These are phyloP conservation scores for Proales similis DNA, from an alignment of 1,140 invertebrate genomes.

Conservation along the genomic window DNA sequence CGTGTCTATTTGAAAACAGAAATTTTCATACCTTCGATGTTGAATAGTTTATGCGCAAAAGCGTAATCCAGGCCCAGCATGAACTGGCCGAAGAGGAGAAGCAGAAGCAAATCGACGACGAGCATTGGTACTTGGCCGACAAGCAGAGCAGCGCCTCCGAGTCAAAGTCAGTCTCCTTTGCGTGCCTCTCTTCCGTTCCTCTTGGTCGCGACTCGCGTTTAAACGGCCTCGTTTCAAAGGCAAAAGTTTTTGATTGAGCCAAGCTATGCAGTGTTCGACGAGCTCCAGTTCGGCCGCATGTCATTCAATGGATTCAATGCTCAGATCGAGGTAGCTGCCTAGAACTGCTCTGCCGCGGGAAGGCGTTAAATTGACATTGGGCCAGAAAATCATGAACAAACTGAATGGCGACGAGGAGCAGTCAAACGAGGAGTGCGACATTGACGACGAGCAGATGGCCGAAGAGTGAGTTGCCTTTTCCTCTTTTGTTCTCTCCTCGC, in stretches of 20 bases:
- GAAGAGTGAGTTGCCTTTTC: constrained; percentile 18
- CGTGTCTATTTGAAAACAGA: neutral
- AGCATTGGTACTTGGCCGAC: constrained; percentile 34
- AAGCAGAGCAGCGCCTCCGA: no score
- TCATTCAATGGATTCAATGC: constrained; percentile 37
- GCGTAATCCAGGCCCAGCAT: constrained; percentile 14
- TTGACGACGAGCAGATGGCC: constrained; percentile 31
- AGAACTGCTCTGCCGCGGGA: neutral
- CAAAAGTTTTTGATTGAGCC: constrained; percentile 24
- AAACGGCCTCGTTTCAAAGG: neutral
- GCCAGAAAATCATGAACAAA: constrained; percentile 24
- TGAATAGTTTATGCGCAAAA: constrained; percentile 33
- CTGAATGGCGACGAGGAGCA: neutral
- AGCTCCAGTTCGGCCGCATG: constrained; percentile 15
- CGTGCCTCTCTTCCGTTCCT: no score
- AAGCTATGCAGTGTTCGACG: constrained; percentile 26
- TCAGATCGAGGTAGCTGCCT: constrained; percentile 12
- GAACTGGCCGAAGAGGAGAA: constrained; percentile 29
- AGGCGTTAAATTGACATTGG: neutral
- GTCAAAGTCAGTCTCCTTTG: no score
- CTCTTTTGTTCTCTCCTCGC: no score
- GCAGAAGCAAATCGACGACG: constrained; percentile 14
- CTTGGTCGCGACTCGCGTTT: no score
- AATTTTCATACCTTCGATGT: neutral
- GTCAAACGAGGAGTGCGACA: constrained; percentile 13